Base-by-base conservation (phyloP, 1,140 invertebrate genomes). In the Alviniconcha marisindica region DNA sequence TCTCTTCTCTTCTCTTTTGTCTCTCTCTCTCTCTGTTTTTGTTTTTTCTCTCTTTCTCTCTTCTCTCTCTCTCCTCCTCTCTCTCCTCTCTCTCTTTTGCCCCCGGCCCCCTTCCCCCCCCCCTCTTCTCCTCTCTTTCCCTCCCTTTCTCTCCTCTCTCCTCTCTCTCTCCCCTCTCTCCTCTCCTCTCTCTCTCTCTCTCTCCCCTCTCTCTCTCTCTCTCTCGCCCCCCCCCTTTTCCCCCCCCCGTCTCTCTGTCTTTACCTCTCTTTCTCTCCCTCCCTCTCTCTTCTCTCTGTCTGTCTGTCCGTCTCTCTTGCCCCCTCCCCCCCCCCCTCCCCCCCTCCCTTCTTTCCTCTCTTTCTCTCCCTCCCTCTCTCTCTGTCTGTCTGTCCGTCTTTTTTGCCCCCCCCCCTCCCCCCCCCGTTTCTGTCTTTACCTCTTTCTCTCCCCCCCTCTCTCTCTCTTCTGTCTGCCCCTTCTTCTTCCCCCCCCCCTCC, bases 181-280 rank as follows among this genome's bases (percentile, higher is more conserved):
- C 2, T 33, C 15, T 33, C 7, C 15, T 63, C 77, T 80, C 18
- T 36, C 51, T 80, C 56, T 60, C 56, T 63, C 33, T 38, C 31
- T 15, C 31, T 31, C 40, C 40, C 24, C 2, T 28, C 28, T 21
- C 7, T 77, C 40, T 42, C 2, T 77, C 18, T 7, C 18, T 21
- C 36, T 31, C 18, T 80, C n/a, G n/a, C 15, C 60, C 33, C 4
- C 38, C 60, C 77, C 60, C 14, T 60, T 36, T 80, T 24, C 60
- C 51, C 38, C 31, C 60, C 54, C 60, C 51, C 40, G 12, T 63
- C 51, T 80, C 51, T 80, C 28, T 80, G 28, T 80, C 33, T 80
- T 56, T 80, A 18, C 60, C 51, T 33, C 4, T 60, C 48, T 31
- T 21, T 18, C 51, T 80, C 48, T 80, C 12, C 38, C 15, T 63